Conservation (phyloP, 2,888 invertebrate species). For the Drosophila mulleri region DNA sequence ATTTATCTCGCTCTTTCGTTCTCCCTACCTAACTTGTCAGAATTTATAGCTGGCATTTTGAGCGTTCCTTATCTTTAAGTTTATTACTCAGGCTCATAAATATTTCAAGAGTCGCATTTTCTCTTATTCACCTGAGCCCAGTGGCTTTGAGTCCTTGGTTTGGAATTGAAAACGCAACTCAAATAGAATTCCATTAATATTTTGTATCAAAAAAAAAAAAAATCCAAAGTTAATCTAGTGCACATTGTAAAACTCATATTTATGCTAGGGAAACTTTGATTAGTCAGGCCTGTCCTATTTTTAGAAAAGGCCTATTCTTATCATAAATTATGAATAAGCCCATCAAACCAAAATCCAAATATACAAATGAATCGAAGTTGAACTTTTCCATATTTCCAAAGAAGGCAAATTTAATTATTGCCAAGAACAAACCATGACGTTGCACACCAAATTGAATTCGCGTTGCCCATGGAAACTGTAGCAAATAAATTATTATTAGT, state of each 20-base stretch:
- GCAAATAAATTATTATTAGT: constrained; percentile 43
- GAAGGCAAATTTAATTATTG: constrained; percentile 28
- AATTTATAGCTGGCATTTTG: constrained; percentile 69
- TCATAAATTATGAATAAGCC: constrained; percentile 15
- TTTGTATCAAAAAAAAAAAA: constrained; percentile 11
- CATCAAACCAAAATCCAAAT: not conserved
- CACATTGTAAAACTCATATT: not conserved
- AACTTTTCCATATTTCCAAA: not conserved
- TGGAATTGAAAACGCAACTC: constrained; percentile 2
- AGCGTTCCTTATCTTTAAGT: constrained; percentile 64
- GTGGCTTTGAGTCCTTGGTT: constrained; percentile 1
- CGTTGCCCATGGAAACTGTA: constrained; percentile 45
- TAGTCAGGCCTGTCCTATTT: constrained; percentile 6
- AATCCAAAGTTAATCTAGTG: not conserved
- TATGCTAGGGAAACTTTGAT: not conserved
- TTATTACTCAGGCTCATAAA: constrained; percentile 65
- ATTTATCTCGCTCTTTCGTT: constrained; percentile 14
- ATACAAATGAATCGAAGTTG: not conserved
- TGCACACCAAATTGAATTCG: constrained; percentile 47
- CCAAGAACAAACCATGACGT: constrained; percentile 30
- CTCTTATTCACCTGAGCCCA: constrained; percentile 40
- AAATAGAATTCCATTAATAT: constrained; percentile 19
- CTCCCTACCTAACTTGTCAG: constrained; percentile 17
- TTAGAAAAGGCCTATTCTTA: constrained; percentile 2
- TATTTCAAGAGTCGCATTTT: constrained; percentile 60